Evolutionary conservation across 2,113 vertebrate species (phyloP), one percentile per base, ranked within the genome.

Genomic region (Syngnathoides biaculeatus): DNA sequence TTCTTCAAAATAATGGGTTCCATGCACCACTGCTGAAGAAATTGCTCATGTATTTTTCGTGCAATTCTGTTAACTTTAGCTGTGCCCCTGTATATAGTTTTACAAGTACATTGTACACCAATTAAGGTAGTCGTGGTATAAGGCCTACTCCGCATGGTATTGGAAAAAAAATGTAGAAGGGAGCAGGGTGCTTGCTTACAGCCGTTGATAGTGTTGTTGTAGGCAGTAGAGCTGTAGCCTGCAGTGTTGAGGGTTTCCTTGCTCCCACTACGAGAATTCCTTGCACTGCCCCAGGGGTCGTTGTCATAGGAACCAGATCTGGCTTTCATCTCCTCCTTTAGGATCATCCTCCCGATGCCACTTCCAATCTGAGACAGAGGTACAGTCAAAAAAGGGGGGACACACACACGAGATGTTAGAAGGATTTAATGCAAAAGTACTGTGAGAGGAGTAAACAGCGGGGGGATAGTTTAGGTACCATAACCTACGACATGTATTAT

Each of bases 271-370:
- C 89, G 92, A 4, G 95, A 97, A 90, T 95, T 98, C 81, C 95
- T 94, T 0, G 93, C 91, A 2, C 95, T 96, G 0, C 96, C 95
- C 97, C 97, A 99, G 82, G 97, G 95, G 83, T 98, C 97, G 9
- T 94, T 91, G 90, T 92, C 92, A 38, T 99, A 99, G 82, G 95
- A 98, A 91, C 94, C 93, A 60, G 96, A 96, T 60, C 95, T 92
- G 43, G 96, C 97, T 92, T 98, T 99, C 97, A 99, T 99, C 92
- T 99, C 97, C 83, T 99, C 97, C 90, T 98, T 96, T 77, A 99
- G 92, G 87, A 99, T 99, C 93, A 99, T 89, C 84, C 97, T 92
- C 72, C 96, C 96, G 1, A 99, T 99, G 72, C 97, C 94, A 1
- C 95, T 95, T 92, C 98, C 96, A 86, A 99, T 94, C 97, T 99